A percentile compares a stretch with the other conserved stretches of the same genome.
phyloP scores from a whole-genome alignment of 37 sponge, comb jelly and placozoan species.

The Corticium candelabrum region DNA sequence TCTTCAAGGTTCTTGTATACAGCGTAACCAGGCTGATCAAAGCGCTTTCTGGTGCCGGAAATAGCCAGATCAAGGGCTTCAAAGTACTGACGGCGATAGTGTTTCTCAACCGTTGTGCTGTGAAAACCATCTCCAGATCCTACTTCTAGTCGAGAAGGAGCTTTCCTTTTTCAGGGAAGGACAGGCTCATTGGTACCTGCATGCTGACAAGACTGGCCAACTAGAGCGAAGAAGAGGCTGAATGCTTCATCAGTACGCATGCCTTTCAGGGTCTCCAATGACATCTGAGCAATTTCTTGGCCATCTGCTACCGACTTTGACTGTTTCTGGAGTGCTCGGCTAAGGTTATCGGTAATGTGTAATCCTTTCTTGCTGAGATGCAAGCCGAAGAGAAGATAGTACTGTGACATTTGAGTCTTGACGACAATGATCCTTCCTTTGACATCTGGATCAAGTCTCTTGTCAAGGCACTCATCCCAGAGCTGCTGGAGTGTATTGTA shows the following conservation, averaged over 20 bases:
- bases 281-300: constrained; percentile 38
- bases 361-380: constrained; percentile 43
- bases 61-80: no score
- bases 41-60: background rate
- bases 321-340: constrained; percentile 34
- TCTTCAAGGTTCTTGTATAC: no score
- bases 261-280: constrained; percentile 32
- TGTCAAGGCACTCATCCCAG: constrained; percentile 53
- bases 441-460: constrained; percentile 42
- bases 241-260: constrained; percentile 41
- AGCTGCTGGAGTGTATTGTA: constrained; percentile 9
- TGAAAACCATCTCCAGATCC: constrained; percentile 9
- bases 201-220: background rate
- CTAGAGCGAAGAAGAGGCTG: background rate
- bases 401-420: constrained; percentile 29
- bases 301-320: constrained; percentile 47
- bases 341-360: constrained; percentile 57
- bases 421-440: constrained; percentile 56
- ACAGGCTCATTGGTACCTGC: constrained; percentile 10
- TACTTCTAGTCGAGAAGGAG: constrained; percentile 9
- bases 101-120: background rate
- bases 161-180: constrained; percentile 27
- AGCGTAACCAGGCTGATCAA: constrained; percentile 15
- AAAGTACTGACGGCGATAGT: constrained; percentile 13
- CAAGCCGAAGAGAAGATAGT: constrained; percentile 41